Percentiles rank a stretch among this genome's conserved stretches.
These are phyloP conservation scores for Cydia amplana DNA, from an alignment of 1,140 invertebrate species.

Conservation along the genomic window DNA sequence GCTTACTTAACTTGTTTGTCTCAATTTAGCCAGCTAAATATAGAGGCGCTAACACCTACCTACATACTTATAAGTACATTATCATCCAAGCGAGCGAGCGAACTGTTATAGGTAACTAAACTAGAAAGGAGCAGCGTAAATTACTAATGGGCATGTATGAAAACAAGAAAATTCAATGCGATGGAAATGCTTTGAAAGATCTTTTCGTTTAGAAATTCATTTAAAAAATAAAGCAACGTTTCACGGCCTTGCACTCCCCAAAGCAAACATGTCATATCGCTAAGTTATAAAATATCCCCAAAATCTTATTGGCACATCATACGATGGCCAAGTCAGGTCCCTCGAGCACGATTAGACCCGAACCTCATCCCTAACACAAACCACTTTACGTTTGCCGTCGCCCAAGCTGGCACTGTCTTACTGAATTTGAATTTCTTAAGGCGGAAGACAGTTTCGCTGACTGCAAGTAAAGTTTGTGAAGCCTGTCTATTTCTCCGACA, in stretches of 20 bases:
- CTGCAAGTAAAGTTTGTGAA: background rate
- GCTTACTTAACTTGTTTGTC: no score
- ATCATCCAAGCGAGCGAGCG: no score
- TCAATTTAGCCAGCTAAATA: no score
- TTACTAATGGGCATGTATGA: no score
- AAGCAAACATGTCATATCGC: slow-evolving; percentile 11
- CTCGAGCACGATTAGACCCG: slow-evolving; percentile 2
- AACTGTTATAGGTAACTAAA: no score
- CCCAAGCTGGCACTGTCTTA: background rate
- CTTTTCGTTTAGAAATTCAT: background rate
- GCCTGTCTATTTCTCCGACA: slow-evolving; percentile 10
- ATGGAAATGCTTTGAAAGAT: no score
- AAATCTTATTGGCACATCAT: slow-evolving; percentile 28
- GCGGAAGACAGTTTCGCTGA: background rate
- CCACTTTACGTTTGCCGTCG: background rate
- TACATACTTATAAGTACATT: no score
- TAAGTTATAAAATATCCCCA: slow-evolving; percentile 23
- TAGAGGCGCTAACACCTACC: no score
- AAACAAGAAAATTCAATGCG: no score
- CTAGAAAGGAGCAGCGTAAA: no score
- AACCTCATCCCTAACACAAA: background rate
- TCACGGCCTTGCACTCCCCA: background rate
- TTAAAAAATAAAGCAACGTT: background rate
- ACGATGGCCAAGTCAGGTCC: slow-evolving; percentile 19
- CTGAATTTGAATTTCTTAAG: background rate